Evolutionary conservation across 2,113 vertebrate species (phyloP).

Genomic region (Xiphophorus maculatus): DNA sequence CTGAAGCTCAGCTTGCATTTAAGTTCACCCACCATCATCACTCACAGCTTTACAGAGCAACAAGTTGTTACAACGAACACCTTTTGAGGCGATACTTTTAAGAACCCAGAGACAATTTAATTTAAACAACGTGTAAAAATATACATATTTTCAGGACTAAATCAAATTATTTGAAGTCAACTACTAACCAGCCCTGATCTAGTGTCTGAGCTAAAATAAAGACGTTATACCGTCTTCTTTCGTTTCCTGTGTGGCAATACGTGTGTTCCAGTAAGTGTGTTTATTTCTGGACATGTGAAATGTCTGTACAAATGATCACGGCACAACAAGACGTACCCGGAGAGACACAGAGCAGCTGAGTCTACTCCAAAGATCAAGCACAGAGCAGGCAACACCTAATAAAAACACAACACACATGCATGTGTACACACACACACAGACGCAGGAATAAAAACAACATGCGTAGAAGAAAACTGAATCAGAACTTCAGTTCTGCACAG

Average conservation of each 20-base stretch:
- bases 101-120: neutral
- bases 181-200: neutral
- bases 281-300: slow-evolving; percentile 72
- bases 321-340: slow-evolving; percentile 55
- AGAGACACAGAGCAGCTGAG: slow-evolving; percentile 62
- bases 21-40: neutral
- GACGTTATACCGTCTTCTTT: slow-evolving; percentile 48
- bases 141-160: too few relatives aligned
- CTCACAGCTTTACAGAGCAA: neutral
- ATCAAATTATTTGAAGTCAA: neutral
- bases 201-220: slow-evolving; percentile 44
- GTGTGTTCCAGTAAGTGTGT: slow-evolving; percentile 34
- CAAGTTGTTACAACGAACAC: neutral
- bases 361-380: slow-evolving; percentile 42
- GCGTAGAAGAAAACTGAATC: neutral
- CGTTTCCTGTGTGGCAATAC: slow-evolving; percentile 41
- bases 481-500: neutral
- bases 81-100: neutral
- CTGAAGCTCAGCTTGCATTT: neutral
- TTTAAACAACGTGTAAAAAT: too few relatives aligned
- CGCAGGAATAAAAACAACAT: slow-evolving; percentile 18
- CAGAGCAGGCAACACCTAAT: slow-evolving; percentile 33
- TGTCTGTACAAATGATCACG: slow-evolving; percentile 63
- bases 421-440: slow-evolving; percentile 10
- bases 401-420: slow-evolving; percentile 35